Conservation (phyloP, 2,797 vertebrate genomes). For the Numenius phaeopus region DNA sequence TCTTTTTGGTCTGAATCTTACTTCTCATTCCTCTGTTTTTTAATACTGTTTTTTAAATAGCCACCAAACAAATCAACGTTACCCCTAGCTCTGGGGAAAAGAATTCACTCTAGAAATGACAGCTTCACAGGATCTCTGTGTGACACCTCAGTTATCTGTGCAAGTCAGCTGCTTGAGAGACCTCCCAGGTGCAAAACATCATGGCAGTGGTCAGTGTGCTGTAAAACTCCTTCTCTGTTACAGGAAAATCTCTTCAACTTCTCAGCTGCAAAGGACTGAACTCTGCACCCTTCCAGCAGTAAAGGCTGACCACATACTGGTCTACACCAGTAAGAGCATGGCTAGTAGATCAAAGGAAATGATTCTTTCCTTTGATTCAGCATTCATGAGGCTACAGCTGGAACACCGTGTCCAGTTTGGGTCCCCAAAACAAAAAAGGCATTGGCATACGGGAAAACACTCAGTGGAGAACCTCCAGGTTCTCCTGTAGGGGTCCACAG, state of each 20-base stretch:
- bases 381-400: not conserved
- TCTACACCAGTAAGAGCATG: not conserved
- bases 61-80: not conserved
- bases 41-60: not conserved
- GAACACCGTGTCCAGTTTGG: not conserved
- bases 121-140: not conserved
- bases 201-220: not conserved
- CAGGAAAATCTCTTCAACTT: not conserved
- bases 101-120: not conserved
- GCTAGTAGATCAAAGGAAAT: slow-evolving; percentile 5
- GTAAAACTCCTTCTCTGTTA: not conserved
- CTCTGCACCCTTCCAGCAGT: not conserved
- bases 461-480: not conserved
- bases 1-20: not conserved
- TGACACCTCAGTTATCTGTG: not conserved
- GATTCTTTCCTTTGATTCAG: not conserved
- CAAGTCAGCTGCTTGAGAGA: not conserved
- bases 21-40: not conserved
- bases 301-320: not conserved
- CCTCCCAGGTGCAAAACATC: not conserved
- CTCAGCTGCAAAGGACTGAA: slow-evolving; percentile 14
- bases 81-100: not conserved
- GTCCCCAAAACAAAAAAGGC: not conserved
- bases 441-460: not conserved
- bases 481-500: not conserved